A percentile compares a stretch with the other conserved stretches of the same genome.
These are phyloP conservation scores for Channa maculata DNA, from an alignment of 2,113 vertebrate genomes.

Conservation along the genomic window DNA sequence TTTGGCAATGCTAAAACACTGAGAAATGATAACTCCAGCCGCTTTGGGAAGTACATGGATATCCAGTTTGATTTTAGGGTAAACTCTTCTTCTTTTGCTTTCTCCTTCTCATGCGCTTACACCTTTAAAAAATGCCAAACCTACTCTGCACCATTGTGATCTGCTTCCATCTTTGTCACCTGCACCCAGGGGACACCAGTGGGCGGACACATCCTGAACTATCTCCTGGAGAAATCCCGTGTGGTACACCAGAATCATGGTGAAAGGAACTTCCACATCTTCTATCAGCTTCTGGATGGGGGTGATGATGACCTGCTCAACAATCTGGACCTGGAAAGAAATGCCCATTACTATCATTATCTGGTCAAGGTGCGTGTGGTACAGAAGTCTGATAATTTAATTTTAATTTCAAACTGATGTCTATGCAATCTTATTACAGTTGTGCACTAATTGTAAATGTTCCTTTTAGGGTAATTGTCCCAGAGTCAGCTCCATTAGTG, in stretches of 20 bases:
- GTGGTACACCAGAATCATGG: conserved; percentile 98
- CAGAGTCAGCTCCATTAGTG: conserved; percentile 94
- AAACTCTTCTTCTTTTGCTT: not conserved
- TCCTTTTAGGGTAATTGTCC: conserved; percentile 92
- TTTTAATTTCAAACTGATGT: conserved; percentile 3
- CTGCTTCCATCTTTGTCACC: not conserved
- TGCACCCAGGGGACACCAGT: conserved; percentile 89
- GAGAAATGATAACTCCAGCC: conserved; percentile 97
- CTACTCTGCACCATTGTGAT: not conserved
- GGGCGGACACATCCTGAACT: conserved; percentile 96
- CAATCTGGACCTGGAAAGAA: conserved; percentile 90
- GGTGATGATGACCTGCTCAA: conserved; percentile 89
- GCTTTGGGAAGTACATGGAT: conserved; percentile 98
- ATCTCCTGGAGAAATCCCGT: conserved; percentile 96
- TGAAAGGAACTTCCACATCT: conserved; percentile 98
- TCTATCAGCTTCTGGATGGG: conserved; percentile 97
- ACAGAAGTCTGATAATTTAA: not conserved
- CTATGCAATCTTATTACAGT: not conserved
- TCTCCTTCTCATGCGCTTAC: not conserved
- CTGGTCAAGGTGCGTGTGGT: conserved; percentile 89
- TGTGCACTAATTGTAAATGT: conserved; percentile 6
- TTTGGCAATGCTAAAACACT: conserved; percentile 98
- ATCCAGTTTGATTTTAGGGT: conserved; percentile 99
- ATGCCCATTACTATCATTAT: conserved; percentile 91
- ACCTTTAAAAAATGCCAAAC: not conserved